Evolutionary conservation across 2,113 vertebrate species (phyloP).

Genomic region (Epinephelus fuscoguttatus): DNA sequence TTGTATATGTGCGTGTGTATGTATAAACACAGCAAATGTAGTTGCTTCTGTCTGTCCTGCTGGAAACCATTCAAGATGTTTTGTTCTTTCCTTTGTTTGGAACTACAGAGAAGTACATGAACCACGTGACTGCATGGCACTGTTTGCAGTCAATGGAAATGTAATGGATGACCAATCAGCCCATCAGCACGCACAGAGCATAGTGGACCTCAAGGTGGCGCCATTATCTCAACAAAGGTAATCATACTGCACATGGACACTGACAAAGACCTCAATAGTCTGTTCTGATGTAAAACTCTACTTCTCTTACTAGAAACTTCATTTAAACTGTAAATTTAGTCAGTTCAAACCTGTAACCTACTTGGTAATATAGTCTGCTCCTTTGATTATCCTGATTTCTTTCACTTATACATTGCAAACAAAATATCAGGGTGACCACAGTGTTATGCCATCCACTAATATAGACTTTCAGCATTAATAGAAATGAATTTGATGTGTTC

Average conservation of each 20-base stretch:
- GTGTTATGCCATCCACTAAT: not conserved
- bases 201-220: conserved; percentile 42
- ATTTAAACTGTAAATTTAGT: not conserved
- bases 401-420: not conserved
- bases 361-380: not conserved
- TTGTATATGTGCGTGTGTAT: too few relatives aligned
- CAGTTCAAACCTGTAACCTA: not conserved
- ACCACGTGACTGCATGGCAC: too few relatives aligned
- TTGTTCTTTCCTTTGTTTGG: too few relatives aligned
- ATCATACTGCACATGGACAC: not conserved
- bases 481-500: too few relatives aligned
- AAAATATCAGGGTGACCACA: not conserved
- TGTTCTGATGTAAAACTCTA: not conserved
- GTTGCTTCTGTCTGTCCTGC: too few relatives aligned
- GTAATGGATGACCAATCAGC: conserved; percentile 59
- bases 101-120: too few relatives aligned
- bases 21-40: too few relatives aligned
- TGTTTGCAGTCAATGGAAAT: conserved; percentile 1
- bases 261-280: not conserved
- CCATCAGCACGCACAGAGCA: not conserved
- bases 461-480: not conserved
- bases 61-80: too few relatives aligned
- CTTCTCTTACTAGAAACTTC: not conserved
- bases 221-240: conserved; percentile 3
- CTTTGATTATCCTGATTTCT: not conserved